phyloP scores from a whole-genome alignment of 2,888 invertebrate genomes.

The Protophormia terraenovae region DNA sequence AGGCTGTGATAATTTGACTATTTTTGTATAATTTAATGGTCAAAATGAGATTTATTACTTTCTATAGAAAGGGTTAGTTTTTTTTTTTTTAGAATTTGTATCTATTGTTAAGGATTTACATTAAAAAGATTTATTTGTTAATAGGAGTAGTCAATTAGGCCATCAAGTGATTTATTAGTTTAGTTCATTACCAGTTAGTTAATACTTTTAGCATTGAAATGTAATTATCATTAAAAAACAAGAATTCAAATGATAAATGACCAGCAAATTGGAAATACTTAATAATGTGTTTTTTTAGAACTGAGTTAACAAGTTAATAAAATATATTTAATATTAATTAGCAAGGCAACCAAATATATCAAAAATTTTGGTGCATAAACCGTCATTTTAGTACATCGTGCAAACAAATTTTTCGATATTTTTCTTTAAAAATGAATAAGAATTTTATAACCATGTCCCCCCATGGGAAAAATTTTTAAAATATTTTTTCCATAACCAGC shows the following conservation, averaged over 20 bases:
- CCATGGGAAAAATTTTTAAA: too few relatives aligned
- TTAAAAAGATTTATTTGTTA: slow-evolving; percentile 52
- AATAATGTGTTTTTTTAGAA: too few relatives aligned
- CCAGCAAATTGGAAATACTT: too few relatives aligned
- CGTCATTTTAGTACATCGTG: too few relatives aligned
- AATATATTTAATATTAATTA: too few relatives aligned
- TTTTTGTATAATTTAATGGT: slow-evolving; percentile 74
- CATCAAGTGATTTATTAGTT: background rate
- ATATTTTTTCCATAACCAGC: too few relatives aligned
- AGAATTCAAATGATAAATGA: background rate
- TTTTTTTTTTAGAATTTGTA: background rate
- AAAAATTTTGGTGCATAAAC: too few relatives aligned
- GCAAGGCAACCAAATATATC: too few relatives aligned
- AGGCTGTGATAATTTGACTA: slow-evolving; percentile 76
- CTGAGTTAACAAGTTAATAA: too few relatives aligned
- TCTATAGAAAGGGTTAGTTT: slow-evolving; percentile 37
- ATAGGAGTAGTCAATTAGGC: background rate
- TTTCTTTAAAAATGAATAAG: too few relatives aligned
- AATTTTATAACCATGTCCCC: too few relatives aligned
- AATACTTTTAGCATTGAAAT: background rate
- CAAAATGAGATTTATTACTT: slow-evolving; percentile 75
- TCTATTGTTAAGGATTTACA: background rate
- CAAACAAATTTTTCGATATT: too few relatives aligned
- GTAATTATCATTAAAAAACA: background rate
- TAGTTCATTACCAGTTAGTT: slow-evolving; percentile 4